Percentiles rank a stretch among this genome's conserved stretches.
These are phyloP conservation scores for Argyrosomus japonicus DNA, from an alignment of 2,113 vertebrate genomes.

Conservation along the genomic window DNA sequence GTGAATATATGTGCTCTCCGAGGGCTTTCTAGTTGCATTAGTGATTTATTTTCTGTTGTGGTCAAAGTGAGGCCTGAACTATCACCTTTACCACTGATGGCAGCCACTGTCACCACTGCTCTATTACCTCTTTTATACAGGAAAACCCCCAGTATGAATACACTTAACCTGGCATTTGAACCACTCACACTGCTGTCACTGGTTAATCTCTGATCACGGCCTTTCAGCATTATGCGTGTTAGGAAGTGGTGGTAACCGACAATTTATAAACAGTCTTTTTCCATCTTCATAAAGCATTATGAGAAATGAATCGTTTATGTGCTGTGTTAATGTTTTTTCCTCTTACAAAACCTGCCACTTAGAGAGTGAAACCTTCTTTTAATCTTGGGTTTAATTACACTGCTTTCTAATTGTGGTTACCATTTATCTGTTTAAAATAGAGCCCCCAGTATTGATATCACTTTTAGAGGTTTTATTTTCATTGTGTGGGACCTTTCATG, in stretches of 20 bases:
- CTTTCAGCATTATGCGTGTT: neutral
- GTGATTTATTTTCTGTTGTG: slow-evolving; percentile 31
- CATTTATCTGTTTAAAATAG: slow-evolving; percentile 12
- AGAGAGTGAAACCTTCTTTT: neutral
- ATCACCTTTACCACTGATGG: slow-evolving; percentile 26
- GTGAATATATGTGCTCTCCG: neutral
- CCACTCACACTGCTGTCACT: neutral
- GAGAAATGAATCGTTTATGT: neutral
- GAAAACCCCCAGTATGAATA: slow-evolving; percentile 7
- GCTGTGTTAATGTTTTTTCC: neutral
- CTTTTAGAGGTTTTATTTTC: neutral
- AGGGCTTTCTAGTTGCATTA: slow-evolving; percentile 14
- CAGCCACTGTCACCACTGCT: slow-evolving; percentile 7
- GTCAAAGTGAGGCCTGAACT: slow-evolving; percentile 19
- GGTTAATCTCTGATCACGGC: too few relatives aligned
- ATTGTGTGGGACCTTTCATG: neutral
- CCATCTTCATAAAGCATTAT: neutral
- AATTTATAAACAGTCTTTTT: neutral
- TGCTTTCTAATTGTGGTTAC: neutral
- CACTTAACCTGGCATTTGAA: slow-evolving; percentile 1
- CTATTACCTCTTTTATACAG: slow-evolving; percentile 25
- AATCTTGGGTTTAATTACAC: slow-evolving; percentile 10
- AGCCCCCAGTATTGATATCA: neutral
- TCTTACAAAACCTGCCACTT: neutral
- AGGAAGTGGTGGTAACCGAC: too few relatives aligned